These are phyloP conservation scores for Semnornis frantzii DNA, from an alignment of 2,113 vertebrate species.

Conservation along the genomic window DNA sequence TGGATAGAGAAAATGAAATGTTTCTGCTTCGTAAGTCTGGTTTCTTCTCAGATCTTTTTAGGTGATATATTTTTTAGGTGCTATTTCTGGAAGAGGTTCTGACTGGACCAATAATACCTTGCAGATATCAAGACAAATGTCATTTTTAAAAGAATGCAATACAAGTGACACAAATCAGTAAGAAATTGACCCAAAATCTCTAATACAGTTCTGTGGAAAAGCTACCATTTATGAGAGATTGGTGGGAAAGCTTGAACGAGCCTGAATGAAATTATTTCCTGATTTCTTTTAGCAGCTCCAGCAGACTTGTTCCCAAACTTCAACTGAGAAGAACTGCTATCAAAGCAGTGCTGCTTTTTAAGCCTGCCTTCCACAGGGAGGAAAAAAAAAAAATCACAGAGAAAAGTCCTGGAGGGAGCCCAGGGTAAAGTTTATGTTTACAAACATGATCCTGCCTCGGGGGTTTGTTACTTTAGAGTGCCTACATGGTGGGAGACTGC, in stretches of 20 bases:
- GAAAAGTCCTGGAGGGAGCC: not conserved
- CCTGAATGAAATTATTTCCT: not conserved
- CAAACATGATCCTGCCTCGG: constrained; percentile 7
- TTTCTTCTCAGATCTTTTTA: not conserved
- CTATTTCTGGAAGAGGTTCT: not conserved
- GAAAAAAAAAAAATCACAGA: not conserved
- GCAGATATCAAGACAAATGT: not conserved
- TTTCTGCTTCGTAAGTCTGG: not conserved
- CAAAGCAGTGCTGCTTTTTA: not conserved
- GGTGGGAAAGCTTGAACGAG: not conserved
- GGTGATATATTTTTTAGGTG: too few relatives aligned
- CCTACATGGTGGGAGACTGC: not conserved
- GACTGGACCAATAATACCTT: not conserved
- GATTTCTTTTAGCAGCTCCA: not conserved
- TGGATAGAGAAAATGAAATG: not conserved
- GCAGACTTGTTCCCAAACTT: not conserved
- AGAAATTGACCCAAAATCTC: not conserved
- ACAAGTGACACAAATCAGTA: not conserved
- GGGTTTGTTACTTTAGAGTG: not conserved
- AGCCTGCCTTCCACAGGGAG: not conserved
- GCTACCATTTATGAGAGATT: not conserved
- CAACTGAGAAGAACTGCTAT: not conserved
- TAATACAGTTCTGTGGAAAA: not conserved
- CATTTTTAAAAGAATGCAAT: not conserved
- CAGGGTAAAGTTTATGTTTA: constrained; percentile 39